These are phyloP conservation scores for Anguilla japonica DNA, from an alignment of 2,113 vertebrate genomes.

Conservation along the genomic window DNA sequence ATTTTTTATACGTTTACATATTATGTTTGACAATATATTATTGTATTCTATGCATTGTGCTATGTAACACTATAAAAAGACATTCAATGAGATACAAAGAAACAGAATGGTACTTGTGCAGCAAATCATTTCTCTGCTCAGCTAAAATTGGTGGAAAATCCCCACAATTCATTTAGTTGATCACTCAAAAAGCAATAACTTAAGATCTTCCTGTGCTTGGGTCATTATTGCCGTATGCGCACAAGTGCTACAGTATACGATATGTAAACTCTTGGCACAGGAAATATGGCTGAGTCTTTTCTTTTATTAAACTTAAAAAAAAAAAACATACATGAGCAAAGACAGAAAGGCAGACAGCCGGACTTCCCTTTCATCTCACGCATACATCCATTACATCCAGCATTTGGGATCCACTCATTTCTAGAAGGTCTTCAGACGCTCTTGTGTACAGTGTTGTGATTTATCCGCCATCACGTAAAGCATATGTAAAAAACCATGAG, in stretches of 20 bases:
- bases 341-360: neutral
- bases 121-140: neutral
- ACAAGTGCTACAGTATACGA: slow-evolving; percentile 16
- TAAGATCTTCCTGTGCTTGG: neutral
- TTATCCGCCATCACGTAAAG: neutral
- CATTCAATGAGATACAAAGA: slow-evolving; percentile 44
- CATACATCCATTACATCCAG: neutral
- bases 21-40: slow-evolving; percentile 25
- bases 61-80: slow-evolving; percentile 32
- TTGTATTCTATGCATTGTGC: slow-evolving; percentile 27
- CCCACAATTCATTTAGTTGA: slow-evolving; percentile 18
- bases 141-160: slow-evolving; percentile 29
- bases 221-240: neutral
- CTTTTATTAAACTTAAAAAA: neutral
- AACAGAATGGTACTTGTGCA: slow-evolving; percentile 35
- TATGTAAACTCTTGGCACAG: neutral
- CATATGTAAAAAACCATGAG: slow-evolving; percentile 4
- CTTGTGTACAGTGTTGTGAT: neutral
- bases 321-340: neutral
- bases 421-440: neutral
- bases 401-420: neutral
- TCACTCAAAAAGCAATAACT: neutral
- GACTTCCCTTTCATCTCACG: neutral
- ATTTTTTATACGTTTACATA: slow-evolving; percentile 60
- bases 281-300: neutral